These are phyloP conservation scores for Drosophila dives DNA, from an alignment of 2,888 invertebrate species.

Conservation along the genomic window DNA sequence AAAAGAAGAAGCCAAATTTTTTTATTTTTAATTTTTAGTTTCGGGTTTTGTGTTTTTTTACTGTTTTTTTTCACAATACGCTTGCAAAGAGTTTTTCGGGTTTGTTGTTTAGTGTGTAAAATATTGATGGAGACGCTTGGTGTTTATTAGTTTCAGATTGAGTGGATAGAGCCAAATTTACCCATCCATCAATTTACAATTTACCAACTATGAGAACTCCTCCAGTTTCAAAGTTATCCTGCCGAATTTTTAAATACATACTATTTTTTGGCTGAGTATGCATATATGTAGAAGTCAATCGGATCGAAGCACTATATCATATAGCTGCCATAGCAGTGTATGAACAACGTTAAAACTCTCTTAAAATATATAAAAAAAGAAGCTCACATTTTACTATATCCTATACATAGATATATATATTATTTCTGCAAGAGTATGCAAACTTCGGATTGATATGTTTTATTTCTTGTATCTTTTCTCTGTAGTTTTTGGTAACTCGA, in stretches of 20 bases:
- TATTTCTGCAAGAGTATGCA: not conserved
- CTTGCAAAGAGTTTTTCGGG: not conserved
- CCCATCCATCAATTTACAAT: not conserved
- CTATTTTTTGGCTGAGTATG: not conserved
- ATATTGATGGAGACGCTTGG: not conserved
- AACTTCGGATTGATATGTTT: not conserved
- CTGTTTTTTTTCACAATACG: conserved; percentile 29
- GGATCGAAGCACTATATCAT: not conserved
- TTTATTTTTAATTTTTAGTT: conserved; percentile 23
- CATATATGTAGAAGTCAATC: not conserved
- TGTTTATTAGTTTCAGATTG: not conserved
- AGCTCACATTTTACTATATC: not conserved
- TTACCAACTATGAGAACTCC: not conserved
- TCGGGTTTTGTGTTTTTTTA: conserved; percentile 15
- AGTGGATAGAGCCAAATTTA: not conserved
- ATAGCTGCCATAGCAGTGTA: not conserved
- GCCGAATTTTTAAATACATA: not conserved
- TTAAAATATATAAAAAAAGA: not conserved
- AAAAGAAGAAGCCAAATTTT: conserved; percentile 65
- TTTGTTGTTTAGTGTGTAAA: not conserved
- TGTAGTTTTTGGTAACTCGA: conserved; percentile 38
- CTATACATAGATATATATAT: no score
- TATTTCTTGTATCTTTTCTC: not conserved
- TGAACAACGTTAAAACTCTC: not conserved
- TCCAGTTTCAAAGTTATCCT: not conserved